Evolutionary conservation across 2,888 invertebrate genomes (phyloP), one percentile per base, ranked within the genome.

Genomic region (Brenthis daphne): DNA sequence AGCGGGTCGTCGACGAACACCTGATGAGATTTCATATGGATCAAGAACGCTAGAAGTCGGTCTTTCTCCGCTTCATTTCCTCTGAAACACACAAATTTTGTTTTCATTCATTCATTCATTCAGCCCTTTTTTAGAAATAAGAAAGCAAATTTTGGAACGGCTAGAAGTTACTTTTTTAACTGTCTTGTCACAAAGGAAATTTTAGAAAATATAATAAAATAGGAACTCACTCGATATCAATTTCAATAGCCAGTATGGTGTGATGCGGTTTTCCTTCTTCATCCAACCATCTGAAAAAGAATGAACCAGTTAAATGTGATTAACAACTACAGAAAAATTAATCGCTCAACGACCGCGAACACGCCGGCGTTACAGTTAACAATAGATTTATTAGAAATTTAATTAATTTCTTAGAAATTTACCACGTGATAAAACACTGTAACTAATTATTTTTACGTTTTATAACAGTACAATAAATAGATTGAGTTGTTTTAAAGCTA

Each of bases 191-290:
- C 24, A 24, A 24, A 2, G 24, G 24, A 24, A 24, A 24, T 24
- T 29, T 4, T 29, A 4, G 29, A 3, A 29, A 29, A 29, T 29
- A 14, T 13, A 54, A 64, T 29, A 12, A 16, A 55, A 48, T 16
- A 33, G 6, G 37, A 53, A 85, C 90, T 87, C 78, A 91, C 91
- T 86, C 88, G 6, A 87, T 77, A 67, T 90, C 89, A 6, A 92
- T 89, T 77, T 91, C 91, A 51, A 91, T 80, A 29, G 88, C 90
- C 69, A 91, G 70, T n/a, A 86, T 83, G 4, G 88, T 86, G 53
- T 86, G 83, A 57, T 90, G 89, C 0, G 89, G 87, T 58, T 89
- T 90, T 1, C 89, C 87, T 77, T 90, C 89, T 74, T 90, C 90
- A 63, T 92, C 90, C 60, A 88, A 82, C 91, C 91, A 92, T 72